Percentiles rank a stretch among this genome's conserved stretches.
Evolutionary conservation across 2,113 vertebrate species (phyloP).

Genomic region (Lanius ludovicianus): DNA sequence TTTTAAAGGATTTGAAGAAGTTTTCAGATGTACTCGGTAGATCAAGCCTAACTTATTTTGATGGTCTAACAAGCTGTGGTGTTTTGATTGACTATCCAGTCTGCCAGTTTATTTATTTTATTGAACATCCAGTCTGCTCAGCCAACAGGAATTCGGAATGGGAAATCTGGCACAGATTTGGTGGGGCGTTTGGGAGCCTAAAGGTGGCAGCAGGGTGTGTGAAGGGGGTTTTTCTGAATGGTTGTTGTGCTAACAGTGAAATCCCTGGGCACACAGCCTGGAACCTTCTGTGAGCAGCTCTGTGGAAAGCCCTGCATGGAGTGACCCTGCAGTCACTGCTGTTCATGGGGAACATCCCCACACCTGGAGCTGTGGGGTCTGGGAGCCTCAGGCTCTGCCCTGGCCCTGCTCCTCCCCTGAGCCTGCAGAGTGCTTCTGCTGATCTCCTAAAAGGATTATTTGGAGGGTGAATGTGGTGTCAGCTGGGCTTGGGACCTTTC

Average conservation of each 20-base stretch:
- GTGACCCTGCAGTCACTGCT: rapidly evolving
- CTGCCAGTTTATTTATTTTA: neutral
- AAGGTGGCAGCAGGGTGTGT: rapidly evolving
- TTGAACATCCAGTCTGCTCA: neutral
- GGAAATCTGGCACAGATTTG: neutral
- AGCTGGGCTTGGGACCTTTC: neutral
- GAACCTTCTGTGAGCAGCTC: neutral
- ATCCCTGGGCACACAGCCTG: rapidly evolving
- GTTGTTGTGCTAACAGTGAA: rapidly evolving
- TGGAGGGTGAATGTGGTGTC: neutral
- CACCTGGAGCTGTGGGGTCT: neutral
- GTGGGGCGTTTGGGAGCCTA: neutral
- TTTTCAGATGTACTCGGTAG: neutral
- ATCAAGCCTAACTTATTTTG: neutral
- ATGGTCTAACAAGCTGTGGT: neutral
- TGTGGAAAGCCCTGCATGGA: neutral
- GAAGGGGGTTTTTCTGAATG: rapidly evolving
- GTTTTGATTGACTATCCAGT: neutral
- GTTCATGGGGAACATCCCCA: neutral
- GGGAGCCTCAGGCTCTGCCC: neutral
- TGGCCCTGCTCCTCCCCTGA: neutral
- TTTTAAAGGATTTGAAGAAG: neutral
- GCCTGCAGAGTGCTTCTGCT: neutral
- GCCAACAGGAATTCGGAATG: neutral
- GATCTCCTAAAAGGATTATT: neutral